phyloP scores from a whole-genome alignment of 2,113 vertebrate genomes.

The Talpa occidentalis region DNA sequence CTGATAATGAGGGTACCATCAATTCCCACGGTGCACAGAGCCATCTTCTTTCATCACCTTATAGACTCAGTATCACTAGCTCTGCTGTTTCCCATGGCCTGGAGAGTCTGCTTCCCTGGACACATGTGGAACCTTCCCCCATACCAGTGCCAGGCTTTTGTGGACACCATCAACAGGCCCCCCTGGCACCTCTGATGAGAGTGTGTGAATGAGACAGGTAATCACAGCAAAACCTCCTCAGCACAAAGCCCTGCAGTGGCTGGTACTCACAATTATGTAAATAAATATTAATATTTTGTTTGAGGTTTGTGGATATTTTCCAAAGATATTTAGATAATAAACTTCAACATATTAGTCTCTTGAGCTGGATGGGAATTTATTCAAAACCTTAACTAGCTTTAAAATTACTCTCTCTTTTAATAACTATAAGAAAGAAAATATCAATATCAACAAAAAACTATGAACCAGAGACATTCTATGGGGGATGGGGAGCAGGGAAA shows the following conservation, averaged over 20 bases:
- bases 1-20: not conserved
- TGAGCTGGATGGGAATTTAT: not conserved
- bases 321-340: constrained; percentile 8
- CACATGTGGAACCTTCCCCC: not conserved
- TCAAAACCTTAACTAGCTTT: not conserved
- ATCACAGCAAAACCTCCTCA: not conserved
- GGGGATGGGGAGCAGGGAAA: no score
- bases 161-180: not conserved
- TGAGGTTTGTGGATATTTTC: not conserved
- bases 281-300: not conserved
- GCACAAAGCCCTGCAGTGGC: not conserved
- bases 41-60: not conserved
- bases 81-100: not conserved
- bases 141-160: not conserved
- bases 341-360: not conserved
- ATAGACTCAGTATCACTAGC: not conserved
- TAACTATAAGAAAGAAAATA: no score
- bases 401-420: not conserved
- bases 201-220: not conserved
- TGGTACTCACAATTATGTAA: not conserved
- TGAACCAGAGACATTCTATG: no score
- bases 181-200: not conserved
- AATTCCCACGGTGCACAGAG: not conserved
- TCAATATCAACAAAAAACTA: no score
- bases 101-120: not conserved